Evolutionary conservation across 2,888 invertebrate species (phyloP).

Genomic region (Protophormia terraenovae): DNA sequence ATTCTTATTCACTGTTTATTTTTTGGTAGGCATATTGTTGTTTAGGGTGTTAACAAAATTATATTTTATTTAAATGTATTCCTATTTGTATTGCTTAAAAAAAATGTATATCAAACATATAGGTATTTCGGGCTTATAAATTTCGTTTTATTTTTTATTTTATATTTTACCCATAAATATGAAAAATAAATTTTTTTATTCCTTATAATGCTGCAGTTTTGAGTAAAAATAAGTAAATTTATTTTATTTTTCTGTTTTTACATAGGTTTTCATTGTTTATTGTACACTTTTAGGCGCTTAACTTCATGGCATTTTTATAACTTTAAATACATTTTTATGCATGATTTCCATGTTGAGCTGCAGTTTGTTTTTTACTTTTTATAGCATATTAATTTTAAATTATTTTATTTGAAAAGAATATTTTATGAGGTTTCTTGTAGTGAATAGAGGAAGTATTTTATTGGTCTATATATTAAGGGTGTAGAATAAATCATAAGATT

Average conservation of each 20-base stretch:
- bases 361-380: background rate
- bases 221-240: background rate
- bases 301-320: constrained; percentile 4
- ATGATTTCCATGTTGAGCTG: background rate
- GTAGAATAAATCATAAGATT: no score
- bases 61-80: constrained; percentile 5
- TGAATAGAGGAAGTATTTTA: no score
- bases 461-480: no score
- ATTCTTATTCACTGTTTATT: background rate
- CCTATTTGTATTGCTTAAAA: background rate
- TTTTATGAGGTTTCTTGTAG: background rate
- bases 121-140: background rate
- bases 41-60: background rate
- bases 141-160: background rate
- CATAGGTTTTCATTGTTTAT: constrained; percentile 58
- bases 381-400: background rate
- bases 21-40: background rate
- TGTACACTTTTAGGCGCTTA: constrained; percentile 70
- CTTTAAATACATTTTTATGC: background rate
- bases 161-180: background rate
- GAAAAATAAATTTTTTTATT: background rate
- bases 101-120: background rate
- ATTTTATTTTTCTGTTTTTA: background rate
- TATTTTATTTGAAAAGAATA: background rate
- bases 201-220: background rate